These are phyloP conservation scores for Tenthredo amoena DNA, from an alignment of 2,888 invertebrate species.

Conservation along the genomic window DNA sequence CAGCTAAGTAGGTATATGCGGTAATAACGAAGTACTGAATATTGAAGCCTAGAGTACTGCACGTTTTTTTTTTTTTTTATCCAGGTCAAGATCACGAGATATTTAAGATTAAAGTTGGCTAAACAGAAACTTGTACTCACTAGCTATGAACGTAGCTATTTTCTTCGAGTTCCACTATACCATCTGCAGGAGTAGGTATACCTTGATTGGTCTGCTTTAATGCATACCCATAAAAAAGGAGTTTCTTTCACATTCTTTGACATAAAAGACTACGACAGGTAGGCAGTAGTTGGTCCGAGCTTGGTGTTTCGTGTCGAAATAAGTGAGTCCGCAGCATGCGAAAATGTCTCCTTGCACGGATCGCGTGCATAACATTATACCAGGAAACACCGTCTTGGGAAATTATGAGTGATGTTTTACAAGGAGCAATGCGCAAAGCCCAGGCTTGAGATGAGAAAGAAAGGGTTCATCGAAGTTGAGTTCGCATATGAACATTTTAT, in stretches of 20 bases:
- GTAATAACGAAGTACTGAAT: background rate
- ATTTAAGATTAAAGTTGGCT: slow-evolving; percentile 29
- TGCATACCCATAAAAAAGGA: background rate
- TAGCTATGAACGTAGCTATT: slow-evolving; percentile 4
- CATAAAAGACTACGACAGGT: slow-evolving; percentile 4
- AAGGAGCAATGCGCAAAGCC: background rate
- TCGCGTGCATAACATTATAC: slow-evolving; percentile 2
- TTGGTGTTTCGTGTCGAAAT: slow-evolving; percentile 14
- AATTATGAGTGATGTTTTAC: slow-evolving; percentile 28
- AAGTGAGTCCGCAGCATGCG: slow-evolving; percentile 11
- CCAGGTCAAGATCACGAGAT: slow-evolving; percentile 25
- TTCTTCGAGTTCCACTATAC: background rate
- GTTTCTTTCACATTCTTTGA: background rate
- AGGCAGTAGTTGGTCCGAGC: background rate
- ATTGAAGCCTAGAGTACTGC: background rate
- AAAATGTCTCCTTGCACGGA: slow-evolving; percentile 36
- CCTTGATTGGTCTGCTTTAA: slow-evolving; percentile 40
- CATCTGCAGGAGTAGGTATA: background rate
- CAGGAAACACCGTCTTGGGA: slow-evolving; percentile 10
- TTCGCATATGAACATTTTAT: background rate
- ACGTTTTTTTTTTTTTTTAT: background rate
- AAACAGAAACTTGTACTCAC: background rate
- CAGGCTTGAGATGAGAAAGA: background rate
- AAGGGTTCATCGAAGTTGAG: background rate
- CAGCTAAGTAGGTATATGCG: background rate